Conservation (phyloP, 2,888 invertebrate species). For the Nebria salina region DNA sequence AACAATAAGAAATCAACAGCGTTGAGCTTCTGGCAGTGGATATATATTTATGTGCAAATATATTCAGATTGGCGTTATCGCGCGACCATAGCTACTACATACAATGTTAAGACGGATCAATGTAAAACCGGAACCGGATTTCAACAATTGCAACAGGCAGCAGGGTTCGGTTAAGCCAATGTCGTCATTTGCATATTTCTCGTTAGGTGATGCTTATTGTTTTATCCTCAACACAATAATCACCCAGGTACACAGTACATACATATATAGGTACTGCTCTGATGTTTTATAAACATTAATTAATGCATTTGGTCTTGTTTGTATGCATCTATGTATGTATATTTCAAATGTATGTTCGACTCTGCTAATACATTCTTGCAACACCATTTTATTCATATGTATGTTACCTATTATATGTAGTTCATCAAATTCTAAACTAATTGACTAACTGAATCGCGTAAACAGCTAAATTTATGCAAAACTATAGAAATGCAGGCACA, state of each 20-base stretch:
- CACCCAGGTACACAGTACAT: background rate
- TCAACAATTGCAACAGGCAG: constrained; percentile 10
- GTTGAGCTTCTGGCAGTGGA: background rate
- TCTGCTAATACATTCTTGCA: too few species aligned
- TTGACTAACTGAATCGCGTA: too few species aligned
- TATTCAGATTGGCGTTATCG: constrained; percentile 38
- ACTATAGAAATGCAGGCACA: too few species aligned
- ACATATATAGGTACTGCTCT: background rate
- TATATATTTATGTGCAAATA: constrained; percentile 40
- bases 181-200: constrained; percentile 13
- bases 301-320: background rate
- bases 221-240: background rate
- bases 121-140: constrained; percentile 18
- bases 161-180: background rate
- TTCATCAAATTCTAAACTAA: too few species aligned
- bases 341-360: background rate
- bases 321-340: background rate
- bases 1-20: constrained; percentile 26
- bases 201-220: constrained; percentile 7
- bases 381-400: too few species aligned
- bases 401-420: too few species aligned
- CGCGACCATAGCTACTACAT: background rate
- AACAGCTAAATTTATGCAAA: too few species aligned
- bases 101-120: constrained; percentile 35
- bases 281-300: too few species aligned